These are phyloP conservation scores for Caenorhabditis sp. DNA, from an alignment of 2,888 invertebrate genomes.

Conservation along the genomic window DNA sequence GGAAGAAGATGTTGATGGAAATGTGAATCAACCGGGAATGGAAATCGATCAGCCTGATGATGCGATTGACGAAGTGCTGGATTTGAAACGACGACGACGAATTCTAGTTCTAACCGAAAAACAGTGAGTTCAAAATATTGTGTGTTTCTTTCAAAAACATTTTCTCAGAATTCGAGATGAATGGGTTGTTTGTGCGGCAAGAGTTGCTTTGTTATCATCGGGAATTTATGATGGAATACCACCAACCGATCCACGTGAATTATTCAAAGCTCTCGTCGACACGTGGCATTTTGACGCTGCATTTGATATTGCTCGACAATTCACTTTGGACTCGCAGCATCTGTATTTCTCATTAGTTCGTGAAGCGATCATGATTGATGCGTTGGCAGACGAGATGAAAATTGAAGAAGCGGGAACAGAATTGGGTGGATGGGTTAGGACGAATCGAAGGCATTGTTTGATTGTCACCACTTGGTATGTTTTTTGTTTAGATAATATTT, in stretches of 20 bases:
- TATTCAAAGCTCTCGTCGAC: constrained; percentile 45
- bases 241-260: constrained; percentile 48
- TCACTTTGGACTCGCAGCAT: constrained; percentile 35
- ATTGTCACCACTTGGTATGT: background rate
- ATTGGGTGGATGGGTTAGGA: constrained; percentile 37
- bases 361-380: constrained; percentile 52
- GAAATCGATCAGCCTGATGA: constrained; percentile 2
- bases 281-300: constrained; percentile 58
- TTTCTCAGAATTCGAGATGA: constrained; percentile 35
- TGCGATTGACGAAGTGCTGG: background rate
- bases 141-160: no score
- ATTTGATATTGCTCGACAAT: constrained; percentile 55
- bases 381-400: constrained; percentile 15
- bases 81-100: constrained; percentile 13
- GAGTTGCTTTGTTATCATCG: constrained; percentile 14
- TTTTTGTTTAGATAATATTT: no score
- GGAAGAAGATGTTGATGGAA: constrained; percentile 1
- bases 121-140: constrained; percentile 15
- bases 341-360: constrained; percentile 45
- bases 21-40: background rate
- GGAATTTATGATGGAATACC: constrained; percentile 42
- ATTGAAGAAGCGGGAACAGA: constrained; percentile 28
- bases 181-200: constrained; percentile 25
- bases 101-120: constrained; percentile 28
- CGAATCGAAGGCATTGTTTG: constrained; percentile 36